phyloP scores from a whole-genome alignment of 2,113 vertebrate genomes.

The Myrmecophaga tridactyla region DNA sequence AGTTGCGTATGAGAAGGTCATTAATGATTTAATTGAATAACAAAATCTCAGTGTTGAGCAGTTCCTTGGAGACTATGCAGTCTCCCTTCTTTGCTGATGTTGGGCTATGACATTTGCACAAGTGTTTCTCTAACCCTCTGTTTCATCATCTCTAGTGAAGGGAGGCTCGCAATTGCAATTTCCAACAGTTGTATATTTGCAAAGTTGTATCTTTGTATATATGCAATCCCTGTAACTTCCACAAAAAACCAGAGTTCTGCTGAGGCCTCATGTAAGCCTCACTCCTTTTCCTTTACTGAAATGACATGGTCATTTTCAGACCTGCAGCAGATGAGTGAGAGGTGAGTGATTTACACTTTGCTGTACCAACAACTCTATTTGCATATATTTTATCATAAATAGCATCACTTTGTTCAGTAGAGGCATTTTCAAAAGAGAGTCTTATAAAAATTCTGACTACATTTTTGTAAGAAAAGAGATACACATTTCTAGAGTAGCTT shows the following conservation, averaged over 20 bases:
- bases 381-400: constrained; percentile 22
- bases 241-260: not conserved
- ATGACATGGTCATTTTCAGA: not conserved
- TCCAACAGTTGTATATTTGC: not conserved
- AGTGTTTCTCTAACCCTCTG: not conserved
- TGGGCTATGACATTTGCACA: not conserved
- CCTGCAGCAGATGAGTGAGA: not conserved
- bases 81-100: not conserved
- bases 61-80: not conserved
- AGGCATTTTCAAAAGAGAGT: constrained; percentile 32
- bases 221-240: not conserved
- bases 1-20: not conserved
- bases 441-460: not conserved
- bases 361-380: not conserved
- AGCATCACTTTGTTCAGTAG: not conserved
- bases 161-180: not conserved
- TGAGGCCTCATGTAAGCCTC: not conserved
- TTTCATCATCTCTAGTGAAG: not conserved
- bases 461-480: not conserved
- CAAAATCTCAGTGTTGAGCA: not conserved
- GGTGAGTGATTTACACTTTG: not conserved
- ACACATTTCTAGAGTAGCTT: not conserved
- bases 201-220: not conserved
- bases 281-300: not conserved
- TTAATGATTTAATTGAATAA: not conserved